Conservation (phyloP, 2,888 invertebrate genomes). For the Trachelus stipa region DNA sequence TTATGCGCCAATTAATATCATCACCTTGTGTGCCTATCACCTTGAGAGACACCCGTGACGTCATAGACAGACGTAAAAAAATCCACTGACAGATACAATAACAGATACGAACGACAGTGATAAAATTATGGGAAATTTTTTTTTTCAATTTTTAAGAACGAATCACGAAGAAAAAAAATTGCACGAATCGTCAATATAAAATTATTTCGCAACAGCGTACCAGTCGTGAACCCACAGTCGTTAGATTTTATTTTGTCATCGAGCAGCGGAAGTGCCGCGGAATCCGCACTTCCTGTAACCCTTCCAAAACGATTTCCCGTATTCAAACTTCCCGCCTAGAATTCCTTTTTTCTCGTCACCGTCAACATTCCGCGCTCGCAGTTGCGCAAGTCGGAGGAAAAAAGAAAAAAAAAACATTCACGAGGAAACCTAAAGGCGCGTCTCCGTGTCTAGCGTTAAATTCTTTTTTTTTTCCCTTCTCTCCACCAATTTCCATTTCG, state of each 20-base stretch:
- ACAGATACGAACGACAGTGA: no score
- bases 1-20: constrained; percentile 15
- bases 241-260: not conserved
- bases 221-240: not conserved
- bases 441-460: not conserved
- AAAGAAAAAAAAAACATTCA: not conserved
- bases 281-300: constrained; percentile 20
- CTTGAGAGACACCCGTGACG: not conserved
- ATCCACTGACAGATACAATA: not conserved
- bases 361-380: constrained; percentile 12
- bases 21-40: not conserved
- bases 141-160: no score
- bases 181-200: no score
- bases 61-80: not conserved
- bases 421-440: not conserved
- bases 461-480: not conserved
- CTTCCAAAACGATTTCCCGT: not conserved
- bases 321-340: not conserved
- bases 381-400: not conserved
- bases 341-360: not conserved
- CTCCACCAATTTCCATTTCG: no score
- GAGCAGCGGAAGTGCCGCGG: constrained; percentile 19
- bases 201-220: not conserved
- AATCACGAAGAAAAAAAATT: no score
- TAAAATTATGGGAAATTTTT: no score